Percentiles rank a stretch among this genome's conserved stretches.
Evolutionary conservation across 35 echinoderm and acorn worm species (phyloP).

Genomic region (Apostichopus parvimensis): DNA sequence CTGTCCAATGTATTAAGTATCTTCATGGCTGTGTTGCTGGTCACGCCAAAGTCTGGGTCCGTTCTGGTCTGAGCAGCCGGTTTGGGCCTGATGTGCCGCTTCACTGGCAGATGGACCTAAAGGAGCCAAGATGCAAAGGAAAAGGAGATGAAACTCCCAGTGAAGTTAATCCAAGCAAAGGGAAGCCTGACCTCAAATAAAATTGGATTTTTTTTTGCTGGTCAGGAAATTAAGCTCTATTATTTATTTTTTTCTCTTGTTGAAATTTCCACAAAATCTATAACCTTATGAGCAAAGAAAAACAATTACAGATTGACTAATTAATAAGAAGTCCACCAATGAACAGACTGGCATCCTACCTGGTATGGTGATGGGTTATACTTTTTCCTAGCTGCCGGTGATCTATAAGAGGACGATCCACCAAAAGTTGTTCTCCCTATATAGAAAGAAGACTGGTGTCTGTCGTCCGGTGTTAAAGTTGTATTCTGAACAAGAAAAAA

Average conservation of each 20-base stretch:
- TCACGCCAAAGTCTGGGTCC: slow-evolving; percentile 63
- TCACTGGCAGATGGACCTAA: slow-evolving; percentile 91
- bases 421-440: slow-evolving; percentile 89
- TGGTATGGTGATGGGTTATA: slow-evolving; percentile 79
- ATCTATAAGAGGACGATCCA: slow-evolving; percentile 71
- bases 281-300: no score
- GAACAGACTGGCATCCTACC: slow-evolving; percentile 30
- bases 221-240: no score
- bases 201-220: no score
- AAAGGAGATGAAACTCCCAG: background rate
- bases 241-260: no score
- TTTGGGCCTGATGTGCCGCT: slow-evolving; percentile 70
- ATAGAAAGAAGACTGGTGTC: slow-evolving; percentile 79
- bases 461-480: slow-evolving; percentile 6
- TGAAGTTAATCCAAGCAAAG: no score
- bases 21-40: slow-evolving; percentile 86
- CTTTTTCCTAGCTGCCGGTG: slow-evolving; percentile 46
- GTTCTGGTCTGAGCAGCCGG: slow-evolving; percentile 26
- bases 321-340: no score
- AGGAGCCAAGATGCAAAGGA: background rate
- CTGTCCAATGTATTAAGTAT: slow-evolving; percentile 90
- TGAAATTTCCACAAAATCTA: no score
- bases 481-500: slow-evolving; percentile 9
- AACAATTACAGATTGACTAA: no score
- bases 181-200: no score